These are phyloP conservation scores for Datnioides undecimradiatus DNA, from an alignment of 2,113 vertebrate species.

Conservation along the genomic window DNA sequence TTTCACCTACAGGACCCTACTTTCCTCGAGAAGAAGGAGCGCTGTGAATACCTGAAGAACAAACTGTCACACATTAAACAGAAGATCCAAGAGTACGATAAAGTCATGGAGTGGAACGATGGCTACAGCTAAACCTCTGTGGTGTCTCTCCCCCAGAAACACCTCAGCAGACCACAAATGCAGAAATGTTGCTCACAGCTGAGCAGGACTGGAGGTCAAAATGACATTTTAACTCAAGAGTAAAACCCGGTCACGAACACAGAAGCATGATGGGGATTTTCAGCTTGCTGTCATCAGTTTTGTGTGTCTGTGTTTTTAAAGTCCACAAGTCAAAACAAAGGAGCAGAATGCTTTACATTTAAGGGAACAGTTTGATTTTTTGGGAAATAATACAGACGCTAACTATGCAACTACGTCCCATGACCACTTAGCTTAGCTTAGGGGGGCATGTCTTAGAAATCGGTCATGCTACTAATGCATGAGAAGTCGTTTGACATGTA, in stretches of 20 bases:
- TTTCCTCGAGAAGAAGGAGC: slow-evolving; percentile 97
- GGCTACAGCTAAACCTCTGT: slow-evolving; percentile 76
- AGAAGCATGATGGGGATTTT: background rate
- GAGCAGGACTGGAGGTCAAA: background rate
- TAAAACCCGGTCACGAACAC: background rate
- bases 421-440: background rate
- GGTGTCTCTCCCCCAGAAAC: background rate
- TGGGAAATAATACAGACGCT: background rate
- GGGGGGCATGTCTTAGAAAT: too few species aligned
- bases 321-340: background rate
- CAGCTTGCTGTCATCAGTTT: background rate
- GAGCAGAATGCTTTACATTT: slow-evolving; percentile 21
- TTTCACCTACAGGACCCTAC: slow-evolving; percentile 88
- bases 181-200: background rate
- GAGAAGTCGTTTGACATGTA: too few species aligned
- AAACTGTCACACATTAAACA: slow-evolving; percentile 99
- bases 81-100: slow-evolving; percentile 97
- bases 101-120: slow-evolving; percentile 95
- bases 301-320: slow-evolving; percentile 6
- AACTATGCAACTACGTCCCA: too few species aligned
- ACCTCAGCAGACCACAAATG: background rate
- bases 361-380: background rate
- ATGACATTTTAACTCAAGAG: background rate
- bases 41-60: slow-evolving; percentile 97
- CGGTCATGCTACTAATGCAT: too few species aligned